These are phyloP conservation scores for Machimus rusticus DNA, from an alignment of 2,888 invertebrate species.

Conservation along the genomic window DNA sequence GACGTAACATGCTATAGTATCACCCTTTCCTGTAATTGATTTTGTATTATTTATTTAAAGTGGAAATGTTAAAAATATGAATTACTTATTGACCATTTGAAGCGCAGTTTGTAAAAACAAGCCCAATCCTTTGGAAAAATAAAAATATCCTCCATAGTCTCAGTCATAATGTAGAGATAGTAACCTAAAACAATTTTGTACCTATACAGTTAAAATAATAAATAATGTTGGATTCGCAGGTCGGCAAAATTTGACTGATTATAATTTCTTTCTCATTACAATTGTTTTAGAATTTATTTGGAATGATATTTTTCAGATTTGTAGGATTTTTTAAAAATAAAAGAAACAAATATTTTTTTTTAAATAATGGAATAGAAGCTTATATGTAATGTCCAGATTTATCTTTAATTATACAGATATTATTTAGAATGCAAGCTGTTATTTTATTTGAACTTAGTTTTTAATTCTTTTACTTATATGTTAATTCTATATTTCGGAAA, in stretches of 20 bases:
- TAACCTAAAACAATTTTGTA: neutral
- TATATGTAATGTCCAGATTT: too few species aligned
- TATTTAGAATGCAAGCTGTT: too few species aligned
- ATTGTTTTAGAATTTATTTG: neutral
- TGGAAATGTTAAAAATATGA: neutral
- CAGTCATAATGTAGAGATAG: neutral
- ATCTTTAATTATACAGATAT: too few species aligned
- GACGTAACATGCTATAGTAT: conserved; percentile 11
- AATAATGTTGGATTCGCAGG: neutral
- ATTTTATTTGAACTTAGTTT: too few species aligned
- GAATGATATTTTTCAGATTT: neutral
- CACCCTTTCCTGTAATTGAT: neutral
- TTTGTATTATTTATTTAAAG: neutral
- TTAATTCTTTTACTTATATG: too few species aligned
- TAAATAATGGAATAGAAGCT: too few species aligned
- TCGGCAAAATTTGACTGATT: neutral
- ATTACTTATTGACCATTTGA: conserved; percentile 15
- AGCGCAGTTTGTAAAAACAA: neutral
- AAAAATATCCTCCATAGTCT: neutral
- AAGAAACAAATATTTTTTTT: neutral
- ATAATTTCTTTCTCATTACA: neutral
- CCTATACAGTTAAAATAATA: neutral
- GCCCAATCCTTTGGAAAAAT: neutral
- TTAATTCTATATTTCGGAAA: too few species aligned
- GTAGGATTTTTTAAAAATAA: neutral